phyloP scores from a whole-genome alignment of 2,888 invertebrate genomes.

The Oithona nana region DNA sequence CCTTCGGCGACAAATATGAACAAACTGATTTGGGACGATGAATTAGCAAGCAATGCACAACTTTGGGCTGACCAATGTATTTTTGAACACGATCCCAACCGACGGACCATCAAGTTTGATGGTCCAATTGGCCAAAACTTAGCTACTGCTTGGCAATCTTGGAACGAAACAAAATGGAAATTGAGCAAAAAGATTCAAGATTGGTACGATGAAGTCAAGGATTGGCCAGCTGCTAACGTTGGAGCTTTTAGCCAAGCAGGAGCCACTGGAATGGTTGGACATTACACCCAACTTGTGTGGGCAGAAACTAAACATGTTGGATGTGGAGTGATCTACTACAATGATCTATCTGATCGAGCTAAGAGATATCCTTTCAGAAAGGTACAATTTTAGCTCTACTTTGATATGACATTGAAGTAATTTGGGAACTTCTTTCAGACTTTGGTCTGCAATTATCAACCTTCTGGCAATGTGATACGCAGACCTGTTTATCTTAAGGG shows the following conservation, averaged over 20 bases:
- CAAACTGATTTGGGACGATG: neutral
- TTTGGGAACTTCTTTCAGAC: too few relatives aligned
- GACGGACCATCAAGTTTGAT: neutral
- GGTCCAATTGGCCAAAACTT: neutral
- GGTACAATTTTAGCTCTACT: too few relatives aligned
- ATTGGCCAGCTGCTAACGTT: neutral
- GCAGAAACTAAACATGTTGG: neutral
- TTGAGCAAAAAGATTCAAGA: neutral
- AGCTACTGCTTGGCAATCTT: neutral
- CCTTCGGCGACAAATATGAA: neutral
- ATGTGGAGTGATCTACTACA: neutral
- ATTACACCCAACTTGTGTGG: neutral
- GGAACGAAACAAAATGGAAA: neutral
- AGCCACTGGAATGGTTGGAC: neutral
- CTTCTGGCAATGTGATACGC: neutral
- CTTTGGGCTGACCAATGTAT: neutral
- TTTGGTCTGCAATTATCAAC: neutral
- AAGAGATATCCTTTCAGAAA: neutral
- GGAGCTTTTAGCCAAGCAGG: neutral
- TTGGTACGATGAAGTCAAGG: neutral
- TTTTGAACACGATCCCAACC: neutral
- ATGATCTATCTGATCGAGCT: neutral
- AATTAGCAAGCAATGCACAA: neutral
- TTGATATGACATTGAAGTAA: too few relatives aligned
- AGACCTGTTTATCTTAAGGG: neutral